These are phyloP conservation scores for Amphiprion percula DNA, from an alignment of 2,113 vertebrate genomes.

Conservation along the genomic window DNA sequence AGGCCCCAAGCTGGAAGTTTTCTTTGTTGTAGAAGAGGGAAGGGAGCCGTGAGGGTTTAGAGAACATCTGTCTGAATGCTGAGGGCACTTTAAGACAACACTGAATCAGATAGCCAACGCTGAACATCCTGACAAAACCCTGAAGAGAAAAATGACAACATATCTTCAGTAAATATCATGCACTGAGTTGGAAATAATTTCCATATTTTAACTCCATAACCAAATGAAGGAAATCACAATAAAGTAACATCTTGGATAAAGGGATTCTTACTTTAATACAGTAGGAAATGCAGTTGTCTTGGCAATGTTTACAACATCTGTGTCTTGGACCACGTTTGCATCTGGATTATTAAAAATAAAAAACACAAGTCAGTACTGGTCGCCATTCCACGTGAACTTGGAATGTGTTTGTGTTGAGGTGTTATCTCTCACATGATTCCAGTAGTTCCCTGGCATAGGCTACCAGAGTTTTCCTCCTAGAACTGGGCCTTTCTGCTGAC, in stretches of 20 bases:
- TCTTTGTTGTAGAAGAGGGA: slow-evolving; percentile 98
- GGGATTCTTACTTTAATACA: slow-evolving; percentile 94
- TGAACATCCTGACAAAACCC: slow-evolving; percentile 99
- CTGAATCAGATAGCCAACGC: slow-evolving; percentile 97
- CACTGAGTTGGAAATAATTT: background rate
- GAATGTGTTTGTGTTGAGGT: background rate
- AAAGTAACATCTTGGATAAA: background rate
- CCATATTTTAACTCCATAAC: background rate
- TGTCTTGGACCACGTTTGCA: slow-evolving; percentile 96
- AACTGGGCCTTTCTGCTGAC: slow-evolving; percentile 58
- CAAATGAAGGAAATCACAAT: background rate
- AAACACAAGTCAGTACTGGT: slow-evolving; percentile 4
- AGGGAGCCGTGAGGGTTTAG: slow-evolving; percentile 92
- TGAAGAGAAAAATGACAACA: slow-evolving; percentile 55
- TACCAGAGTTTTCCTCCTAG: slow-evolving; percentile 79
- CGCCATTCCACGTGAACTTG: background rate
- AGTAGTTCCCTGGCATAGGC: slow-evolving; percentile 87
- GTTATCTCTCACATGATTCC: slow-evolving; percentile 90
- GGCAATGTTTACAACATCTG: slow-evolving; percentile 97
- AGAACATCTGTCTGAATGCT: slow-evolving; percentile 93
- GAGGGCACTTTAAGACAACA: slow-evolving; percentile 97
- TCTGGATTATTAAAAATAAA: slow-evolving; percentile 83
- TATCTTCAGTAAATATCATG: background rate
- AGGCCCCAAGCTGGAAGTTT: slow-evolving; percentile 97
- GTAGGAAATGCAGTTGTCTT: slow-evolving; percentile 98